Base-by-base conservation (phyloP, 2,888 invertebrate genomes). In the Rhogogaster chlorosoma region DNA sequence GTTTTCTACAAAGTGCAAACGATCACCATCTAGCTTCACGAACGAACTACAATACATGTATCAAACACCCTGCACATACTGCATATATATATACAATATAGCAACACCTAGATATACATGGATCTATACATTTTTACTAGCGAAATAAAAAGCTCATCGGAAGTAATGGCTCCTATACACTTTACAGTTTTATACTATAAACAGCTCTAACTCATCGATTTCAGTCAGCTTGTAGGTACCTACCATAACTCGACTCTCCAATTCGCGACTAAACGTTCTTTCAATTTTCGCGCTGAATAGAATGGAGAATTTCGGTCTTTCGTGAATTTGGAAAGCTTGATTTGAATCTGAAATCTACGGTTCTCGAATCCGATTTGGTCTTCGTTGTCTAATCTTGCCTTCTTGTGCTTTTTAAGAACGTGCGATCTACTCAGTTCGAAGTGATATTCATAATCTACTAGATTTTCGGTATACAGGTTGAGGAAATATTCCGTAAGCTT, bases 1-100 rank as follows among this genome's bases (percentile, higher is more conserved):
- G 64, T 83, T 83, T 83, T 38, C 70, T 83, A 53, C 42, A 53
- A 83, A 83, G 80, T 61, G 49, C 32, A 57, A 80, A 80, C 61
- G 29, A 38, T 26, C 38, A 1, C 71, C 71, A 2, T 42, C 32
- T 1, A 32, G 18, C 7, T 32, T 32, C 32, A 32, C 67, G 29
- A 67, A 67, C 67, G 18, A 67, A 67, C 67, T 67, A 61, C 61
- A 12, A 61, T 26, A 61, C 22, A 61, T 61, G 26, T 22, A 22
- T 29, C 36, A 32, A 70, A 18, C 18, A 70, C 32, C 36, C 18
- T n/a, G n/a, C n/a, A n/a, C n/a, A n/a, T n/a, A n/a, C n/a, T n/a
- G n/a, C n/a, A n/a, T n/a, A n/a, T n/a, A 70, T 36, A 26, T 9
- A 70, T 36, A 70, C 7, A 29, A 32, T 29, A 36, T 32, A 15